phyloP scores from a whole-genome alignment of 2,113 vertebrate species.

The Ptyas mucosa region DNA sequence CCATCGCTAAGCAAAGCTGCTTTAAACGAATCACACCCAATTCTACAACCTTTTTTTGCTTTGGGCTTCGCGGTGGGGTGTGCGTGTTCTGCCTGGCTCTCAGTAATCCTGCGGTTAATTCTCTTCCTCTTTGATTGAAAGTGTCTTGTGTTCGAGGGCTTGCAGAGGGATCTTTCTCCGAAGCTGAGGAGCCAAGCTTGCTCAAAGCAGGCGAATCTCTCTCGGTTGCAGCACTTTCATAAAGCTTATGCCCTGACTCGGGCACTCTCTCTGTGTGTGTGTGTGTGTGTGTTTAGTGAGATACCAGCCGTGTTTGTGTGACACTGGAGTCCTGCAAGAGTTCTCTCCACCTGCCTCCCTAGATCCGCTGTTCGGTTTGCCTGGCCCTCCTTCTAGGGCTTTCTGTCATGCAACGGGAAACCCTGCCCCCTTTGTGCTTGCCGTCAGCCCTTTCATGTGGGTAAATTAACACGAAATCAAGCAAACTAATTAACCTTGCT shows the following conservation, averaged over 20 bases:
- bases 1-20: neutral
- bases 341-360: neutral
- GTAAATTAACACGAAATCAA: conserved; percentile 18
- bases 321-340: neutral
- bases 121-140: neutral
- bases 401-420: neutral
- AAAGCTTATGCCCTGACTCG: neutral
- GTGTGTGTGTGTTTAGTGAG: neutral
- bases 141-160: neutral
- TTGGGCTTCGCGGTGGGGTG: neutral
- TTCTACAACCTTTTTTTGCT: neutral
- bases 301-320: neutral
- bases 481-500: conserved; percentile 21
- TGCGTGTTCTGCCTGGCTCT: neutral
- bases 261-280: neutral
- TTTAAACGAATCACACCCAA: neutral
- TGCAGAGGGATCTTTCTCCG: neutral
- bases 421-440: neutral
- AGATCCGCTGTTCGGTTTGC: neutral
- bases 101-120: neutral
- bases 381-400: neutral
- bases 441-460: neutral
- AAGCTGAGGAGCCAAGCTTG: neutral
- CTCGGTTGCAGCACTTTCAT: neutral
- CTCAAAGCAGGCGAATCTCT: too few species aligned